Conservation (phyloP, 2,888 invertebrate species). For the Habroteleia sp. region DNA sequence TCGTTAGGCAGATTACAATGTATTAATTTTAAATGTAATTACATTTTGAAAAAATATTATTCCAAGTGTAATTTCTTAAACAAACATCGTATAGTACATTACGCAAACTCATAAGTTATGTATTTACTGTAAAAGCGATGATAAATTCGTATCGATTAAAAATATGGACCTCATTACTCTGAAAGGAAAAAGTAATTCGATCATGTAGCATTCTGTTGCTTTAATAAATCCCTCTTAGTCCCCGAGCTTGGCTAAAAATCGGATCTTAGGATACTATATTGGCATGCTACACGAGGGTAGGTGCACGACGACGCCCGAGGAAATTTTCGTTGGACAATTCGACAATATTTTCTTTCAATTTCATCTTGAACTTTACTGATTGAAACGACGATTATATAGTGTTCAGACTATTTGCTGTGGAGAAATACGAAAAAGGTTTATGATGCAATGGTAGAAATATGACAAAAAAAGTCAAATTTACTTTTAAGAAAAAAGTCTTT, state of each 20-base stretch:
- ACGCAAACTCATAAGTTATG: too few species aligned
- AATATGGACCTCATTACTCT: conserved; percentile 49
- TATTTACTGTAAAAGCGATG: conserved; percentile 32
- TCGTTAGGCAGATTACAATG: too few species aligned
- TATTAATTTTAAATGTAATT: too few species aligned
- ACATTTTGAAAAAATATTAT: too few species aligned
- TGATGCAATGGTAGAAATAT: conserved; percentile 4
- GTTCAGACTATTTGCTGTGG: conserved; percentile 25
- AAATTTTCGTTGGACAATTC: conserved; percentile 62
- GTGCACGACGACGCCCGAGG: conserved; percentile 52
- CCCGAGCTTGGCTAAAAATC: conserved; percentile 54
- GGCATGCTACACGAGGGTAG: conserved; percentile 46
- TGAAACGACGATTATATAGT: conserved; percentile 62
- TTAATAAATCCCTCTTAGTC: conserved; percentile 56
- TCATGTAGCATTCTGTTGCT: conserved; percentile 44
- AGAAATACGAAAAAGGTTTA: conserved; percentile 41
- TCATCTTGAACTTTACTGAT: conserved; percentile 55
- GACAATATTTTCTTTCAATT: conserved; percentile 76
- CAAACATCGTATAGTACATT: too few species aligned
- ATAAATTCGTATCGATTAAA: conserved; percentile 41
- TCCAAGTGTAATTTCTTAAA: too few species aligned
- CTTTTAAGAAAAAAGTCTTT: background rate
- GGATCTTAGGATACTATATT: conserved; percentile 57
- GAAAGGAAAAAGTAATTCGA: conserved; percentile 50
- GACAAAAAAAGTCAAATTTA: conserved; percentile 1